phyloP scores from a whole-genome alignment of 2,888 invertebrate genomes.

The Leptinotarsa tumamoca region DNA sequence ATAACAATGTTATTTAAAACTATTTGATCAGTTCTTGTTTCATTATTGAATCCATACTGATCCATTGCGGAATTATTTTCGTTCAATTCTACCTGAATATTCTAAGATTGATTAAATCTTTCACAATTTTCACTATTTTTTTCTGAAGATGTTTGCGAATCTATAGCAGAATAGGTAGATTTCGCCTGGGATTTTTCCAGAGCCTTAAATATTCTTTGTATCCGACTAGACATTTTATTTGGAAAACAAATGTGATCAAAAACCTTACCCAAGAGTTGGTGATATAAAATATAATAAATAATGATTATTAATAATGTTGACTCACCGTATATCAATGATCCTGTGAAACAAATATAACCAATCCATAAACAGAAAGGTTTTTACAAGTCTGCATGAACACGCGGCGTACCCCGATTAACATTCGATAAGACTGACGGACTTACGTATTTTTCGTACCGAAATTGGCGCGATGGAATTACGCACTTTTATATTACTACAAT shows the following conservation, averaged over 20 bases:
- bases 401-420: too few species aligned
- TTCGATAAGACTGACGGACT: too few species aligned
- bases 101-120: not conserved
- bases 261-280: not conserved
- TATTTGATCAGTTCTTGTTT: not conserved
- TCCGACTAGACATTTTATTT: not conserved
- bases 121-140: not conserved
- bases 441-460: too few species aligned
- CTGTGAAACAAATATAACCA: too few species aligned
- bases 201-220: not conserved
- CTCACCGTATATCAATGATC: too few species aligned
- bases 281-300: too few species aligned
- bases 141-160: not conserved
- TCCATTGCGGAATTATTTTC: not conserved
- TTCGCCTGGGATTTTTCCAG: not conserved
- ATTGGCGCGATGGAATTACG: too few species aligned
- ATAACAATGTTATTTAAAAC: conserved; percentile 1
- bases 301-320: too few species aligned
- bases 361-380: too few species aligned
- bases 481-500: too few species aligned
- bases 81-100: not conserved
- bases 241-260: not conserved
- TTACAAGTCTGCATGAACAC: too few species aligned
- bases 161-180: not conserved
- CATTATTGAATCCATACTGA: not conserved